Base-by-base conservation (phyloP, 2,888 invertebrate species). In the Amphipoea oculea region DNA sequence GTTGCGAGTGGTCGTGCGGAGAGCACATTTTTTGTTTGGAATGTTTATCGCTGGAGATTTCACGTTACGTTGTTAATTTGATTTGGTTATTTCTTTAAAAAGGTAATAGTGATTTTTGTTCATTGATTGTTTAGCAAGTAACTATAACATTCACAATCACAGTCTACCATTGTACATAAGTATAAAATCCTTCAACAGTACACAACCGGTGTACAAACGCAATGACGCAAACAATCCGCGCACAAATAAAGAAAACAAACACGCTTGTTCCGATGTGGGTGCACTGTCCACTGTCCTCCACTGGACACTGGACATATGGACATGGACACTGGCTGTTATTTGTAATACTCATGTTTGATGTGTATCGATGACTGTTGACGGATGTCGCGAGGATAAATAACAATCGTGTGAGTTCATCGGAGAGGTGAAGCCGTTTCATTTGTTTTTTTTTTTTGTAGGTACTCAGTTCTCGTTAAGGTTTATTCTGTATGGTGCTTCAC, bases 241-340 rank as follows among this genome's bases (percentile, higher is more conserved):
- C 70, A n/a, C 70, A 82, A 81, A 81, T 81, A 81, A 71, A 82
- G 70, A 76, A 54, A 70, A 62, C 67, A 82, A 81, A 81, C 45
- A 81, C 5, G 42, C 23, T 51, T n/a, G 40, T 42, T n/a, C 40
- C 36, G 36, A 75, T 82, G 76, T 76, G 76, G 81, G 82, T 17
- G 36, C 6, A 40, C 57, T 73, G 73, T 40, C n/a, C 78, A 68
- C 66, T 45, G 57, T 23, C 17, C 51, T 54, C 63, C 17, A 12
- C 65, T 68, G 79, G 45, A n/a, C 67, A 57, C 63, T 42, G 63
- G 17, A 14, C n/a, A 45, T 2, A 9, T 36, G 68, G n/a, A 42
- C 63, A 40, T 40, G 36, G 23, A 65, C 54, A 75, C n/a, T 20
- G n/a, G 29, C 48, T 76, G 48, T 40, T 80, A 67, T 80, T 80